Conservation (phyloP, 1,140 invertebrate species). For the Scaptomyza pallida region DNA sequence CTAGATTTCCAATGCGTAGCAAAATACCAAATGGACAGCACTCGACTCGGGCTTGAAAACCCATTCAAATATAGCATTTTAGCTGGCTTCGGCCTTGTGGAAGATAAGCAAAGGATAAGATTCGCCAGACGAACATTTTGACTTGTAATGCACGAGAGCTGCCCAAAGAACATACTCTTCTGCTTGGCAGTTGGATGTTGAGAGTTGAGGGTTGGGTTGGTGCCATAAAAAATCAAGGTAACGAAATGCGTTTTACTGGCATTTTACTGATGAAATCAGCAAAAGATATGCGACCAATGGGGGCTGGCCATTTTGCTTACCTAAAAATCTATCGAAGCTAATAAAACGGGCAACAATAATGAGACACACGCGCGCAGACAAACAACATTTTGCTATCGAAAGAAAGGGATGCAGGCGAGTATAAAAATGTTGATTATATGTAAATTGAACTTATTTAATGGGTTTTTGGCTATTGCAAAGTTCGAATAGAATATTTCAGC, state of each 20-base stretch:
- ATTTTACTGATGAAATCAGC: conserved; percentile 78
- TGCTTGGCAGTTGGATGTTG: too few relatives aligned
- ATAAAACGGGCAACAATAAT: conserved; percentile 76
- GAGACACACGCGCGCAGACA: conserved; percentile 41
- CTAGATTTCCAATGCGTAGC: conserved; percentile 39
- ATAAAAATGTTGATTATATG: conserved; percentile 58
- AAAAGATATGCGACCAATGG: conserved; percentile 35
- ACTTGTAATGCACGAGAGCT: conserved; percentile 27
- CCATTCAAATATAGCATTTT: conserved; percentile 63
- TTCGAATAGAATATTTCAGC: neutral
- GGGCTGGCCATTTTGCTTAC: conserved; percentile 23
- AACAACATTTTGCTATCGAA: neutral
- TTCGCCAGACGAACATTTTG: conserved; percentile 47
- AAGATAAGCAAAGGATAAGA: conserved; percentile 52
- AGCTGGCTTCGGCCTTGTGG: conserved; percentile 9
- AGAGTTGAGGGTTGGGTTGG: too few relatives aligned
- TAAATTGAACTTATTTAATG: conserved; percentile 55
- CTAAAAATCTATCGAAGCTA: conserved; percentile 72
- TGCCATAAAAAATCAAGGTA: conserved; percentile 75
- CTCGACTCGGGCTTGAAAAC: conserved; percentile 18
- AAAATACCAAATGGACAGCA: conserved; percentile 35
- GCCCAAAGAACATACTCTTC: conserved; percentile 24
- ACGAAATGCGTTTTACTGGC: conserved; percentile 70
- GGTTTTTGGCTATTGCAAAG: neutral
- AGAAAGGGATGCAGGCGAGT: conserved; percentile 17